Conservation (phyloP, 2,797 vertebrate genomes). For the Rhinella marina region DNA sequence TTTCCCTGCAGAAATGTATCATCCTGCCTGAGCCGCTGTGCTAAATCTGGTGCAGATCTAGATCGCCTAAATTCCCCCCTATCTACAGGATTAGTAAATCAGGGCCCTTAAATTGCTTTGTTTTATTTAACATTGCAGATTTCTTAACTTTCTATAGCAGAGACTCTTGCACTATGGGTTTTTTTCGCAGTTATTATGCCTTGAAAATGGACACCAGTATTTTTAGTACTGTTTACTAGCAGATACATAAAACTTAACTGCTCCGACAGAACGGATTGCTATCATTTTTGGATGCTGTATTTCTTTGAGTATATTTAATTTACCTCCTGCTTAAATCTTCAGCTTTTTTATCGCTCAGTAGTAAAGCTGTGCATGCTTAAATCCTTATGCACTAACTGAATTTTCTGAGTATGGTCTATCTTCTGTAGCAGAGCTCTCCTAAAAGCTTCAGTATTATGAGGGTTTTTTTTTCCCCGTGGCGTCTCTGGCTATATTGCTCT, state of each 20-base stretch:
- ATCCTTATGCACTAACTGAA: not conserved
- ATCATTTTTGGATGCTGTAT: not conserved
- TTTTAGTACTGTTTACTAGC: not conserved
- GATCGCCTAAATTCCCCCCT: no score
- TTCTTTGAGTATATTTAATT: constrained; percentile 1
- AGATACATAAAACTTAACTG: not conserved
- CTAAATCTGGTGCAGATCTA: no score
- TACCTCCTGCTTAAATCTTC: not conserved
- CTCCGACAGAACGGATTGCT: not conserved
- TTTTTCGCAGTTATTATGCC: not conserved
- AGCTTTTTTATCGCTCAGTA: constrained; percentile 52
- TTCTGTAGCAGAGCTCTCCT: not conserved
- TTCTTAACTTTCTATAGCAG: not conserved
- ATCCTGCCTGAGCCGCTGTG: no score
- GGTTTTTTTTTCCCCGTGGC: not conserved
- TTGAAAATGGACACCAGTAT: not conserved
- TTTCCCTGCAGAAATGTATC: no score
- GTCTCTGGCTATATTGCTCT: not conserved
- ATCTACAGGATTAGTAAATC: no score
- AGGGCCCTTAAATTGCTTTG: no score
- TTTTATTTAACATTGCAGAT: not conserved
- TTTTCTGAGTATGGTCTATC: not conserved
- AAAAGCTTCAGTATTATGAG: not conserved
- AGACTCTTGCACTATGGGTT: not conserved
- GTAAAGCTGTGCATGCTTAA: constrained; percentile 10